Base-by-base conservation (phyloP, 2,113 vertebrate species). In the Manacus vitellinus region DNA sequence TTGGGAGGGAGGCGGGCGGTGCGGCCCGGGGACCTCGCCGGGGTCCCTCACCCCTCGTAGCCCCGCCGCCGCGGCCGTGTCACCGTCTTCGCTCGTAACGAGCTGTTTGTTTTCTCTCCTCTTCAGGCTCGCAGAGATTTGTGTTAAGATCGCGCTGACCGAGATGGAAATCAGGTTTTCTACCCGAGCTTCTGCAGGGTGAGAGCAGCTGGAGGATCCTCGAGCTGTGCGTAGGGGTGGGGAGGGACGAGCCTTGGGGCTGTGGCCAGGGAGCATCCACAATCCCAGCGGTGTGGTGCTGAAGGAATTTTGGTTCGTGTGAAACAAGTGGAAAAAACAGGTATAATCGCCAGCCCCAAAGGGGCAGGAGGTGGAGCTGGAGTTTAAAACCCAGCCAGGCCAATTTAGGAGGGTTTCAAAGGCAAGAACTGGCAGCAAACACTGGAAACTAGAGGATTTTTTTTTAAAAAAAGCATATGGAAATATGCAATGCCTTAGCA, bases 71-170 rank as follows among this genome's bases (percentile, higher is more conserved):
- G 70, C 15, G 18, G 58, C 76, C 35, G 8, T 8, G 24, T 3
- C 7, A 3, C 6, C 4, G 8, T 41, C 39, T 41, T 41, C 39
- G 39, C 46, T 23, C 33, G 2, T 52, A 52, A 72, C 44, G 3
- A 2, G 25, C 0, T 14, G 52, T 44, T 75, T 63, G 1, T 68
- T 84, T 85, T 65, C 15, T 78, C 47, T 16, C 7, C 8, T 39
- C 49, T 6, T 9, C 81, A 94, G 88, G 8, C 33, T 43, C 19
- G 17, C 12, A 8, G 33, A 6, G 51, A 4, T 51, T 68, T 7
- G 18, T 1, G 31, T 28, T 63, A 6, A 1, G 8, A 0, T 0
- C 4, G 19, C 16, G 5, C n/a, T 7, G 9, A 9, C 21, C 21
- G 3, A n/a, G 76, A 8, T 79, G 84, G 87, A 56, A 25, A 20